Evolutionary conservation across 2,888 invertebrate genomes (phyloP).

Genomic region (Cheilosia grossa): DNA sequence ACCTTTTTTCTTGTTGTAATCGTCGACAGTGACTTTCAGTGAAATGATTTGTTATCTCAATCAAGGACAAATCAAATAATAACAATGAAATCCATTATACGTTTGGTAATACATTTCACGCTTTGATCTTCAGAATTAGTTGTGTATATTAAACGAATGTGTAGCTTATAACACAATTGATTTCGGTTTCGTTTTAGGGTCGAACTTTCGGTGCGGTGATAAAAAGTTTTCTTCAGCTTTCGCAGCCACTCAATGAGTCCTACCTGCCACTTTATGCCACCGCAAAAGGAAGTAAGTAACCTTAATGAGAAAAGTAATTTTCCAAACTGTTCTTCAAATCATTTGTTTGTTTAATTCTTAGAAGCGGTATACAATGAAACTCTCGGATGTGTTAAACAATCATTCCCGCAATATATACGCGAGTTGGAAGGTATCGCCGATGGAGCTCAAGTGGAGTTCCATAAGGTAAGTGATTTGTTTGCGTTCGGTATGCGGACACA

Average conservation of each 20-base stretch:
- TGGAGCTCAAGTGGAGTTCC: conserved; percentile 92
- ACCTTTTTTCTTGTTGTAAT: conserved; percentile 7
- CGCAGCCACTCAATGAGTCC: conserved; percentile 86
- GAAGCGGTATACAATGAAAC: conserved; percentile 89
- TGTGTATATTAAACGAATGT: too few species aligned
- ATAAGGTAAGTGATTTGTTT: conserved; percentile 86
- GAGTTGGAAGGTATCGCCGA: conserved; percentile 94
- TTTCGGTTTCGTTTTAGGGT: conserved; percentile 86
- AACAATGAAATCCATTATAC: too few species aligned
- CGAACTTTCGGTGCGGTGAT: conserved; percentile 90
- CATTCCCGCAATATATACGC: conserved; percentile 91
- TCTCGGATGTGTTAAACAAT: conserved; percentile 86
- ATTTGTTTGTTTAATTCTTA: conserved; percentile 62
- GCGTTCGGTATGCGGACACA: not conserved
- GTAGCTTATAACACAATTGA: not conserved
- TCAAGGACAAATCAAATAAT: conserved; percentile 17
- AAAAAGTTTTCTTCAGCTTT: conserved; percentile 86
- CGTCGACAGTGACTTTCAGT: not conserved
- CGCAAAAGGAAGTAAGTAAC: conserved; percentile 85
- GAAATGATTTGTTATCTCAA: conserved; percentile 30
- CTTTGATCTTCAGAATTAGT: too few species aligned
- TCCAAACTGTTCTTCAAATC: not conserved
- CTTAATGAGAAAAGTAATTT: not conserved
- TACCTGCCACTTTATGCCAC: conserved; percentile 90
- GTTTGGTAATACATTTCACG: too few species aligned